Evolutionary conservation across 1,140 invertebrate genomes (phyloP).

Genomic region (Drosophila pallidifrons): DNA sequence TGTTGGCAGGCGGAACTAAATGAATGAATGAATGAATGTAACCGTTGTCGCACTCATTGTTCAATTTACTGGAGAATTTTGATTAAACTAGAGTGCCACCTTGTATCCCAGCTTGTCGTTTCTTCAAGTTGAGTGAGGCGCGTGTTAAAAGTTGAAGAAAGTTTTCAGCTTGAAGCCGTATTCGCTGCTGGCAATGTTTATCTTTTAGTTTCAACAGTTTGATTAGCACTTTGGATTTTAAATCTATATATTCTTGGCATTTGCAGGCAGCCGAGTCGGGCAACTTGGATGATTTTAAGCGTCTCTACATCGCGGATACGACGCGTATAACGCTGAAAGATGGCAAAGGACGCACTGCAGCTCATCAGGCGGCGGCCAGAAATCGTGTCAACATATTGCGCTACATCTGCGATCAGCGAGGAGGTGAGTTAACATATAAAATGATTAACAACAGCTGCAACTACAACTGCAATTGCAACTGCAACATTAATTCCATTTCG

Average conservation of each 20-base stretch:
- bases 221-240: conserved; percentile 20
- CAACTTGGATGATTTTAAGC: conserved; percentile 91
- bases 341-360: conserved; percentile 89
- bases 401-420: conserved; percentile 90
- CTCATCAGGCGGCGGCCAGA: conserved; percentile 91
- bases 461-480: background rate
- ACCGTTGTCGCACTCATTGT: conserved; percentile 8
- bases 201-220: conserved; percentile 25
- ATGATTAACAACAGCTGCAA: background rate
- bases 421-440: conserved; percentile 86
- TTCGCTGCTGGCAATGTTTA: conserved; percentile 1
- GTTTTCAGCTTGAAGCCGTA: background rate
- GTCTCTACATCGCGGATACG: conserved; percentile 89
- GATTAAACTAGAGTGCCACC: conserved; percentile 23
- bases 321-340: conserved; percentile 89
- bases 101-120: background rate
- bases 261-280: conserved; percentile 92
- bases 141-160: conserved; percentile 26
- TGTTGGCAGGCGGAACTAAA: conserved; percentile 7
- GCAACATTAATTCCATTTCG: conserved; percentile 42
- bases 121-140: background rate
- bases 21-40: conserved; percentile 19
- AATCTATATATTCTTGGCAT: background rate
- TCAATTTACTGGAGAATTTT: conserved; percentile 56
- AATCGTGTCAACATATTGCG: conserved; percentile 91